A percentile compares a stretch with the other conserved stretches of the same genome.
Evolutionary conservation across 2,888 invertebrate species (phyloP).

Genomic region (Oxycera nigricornis): DNA sequence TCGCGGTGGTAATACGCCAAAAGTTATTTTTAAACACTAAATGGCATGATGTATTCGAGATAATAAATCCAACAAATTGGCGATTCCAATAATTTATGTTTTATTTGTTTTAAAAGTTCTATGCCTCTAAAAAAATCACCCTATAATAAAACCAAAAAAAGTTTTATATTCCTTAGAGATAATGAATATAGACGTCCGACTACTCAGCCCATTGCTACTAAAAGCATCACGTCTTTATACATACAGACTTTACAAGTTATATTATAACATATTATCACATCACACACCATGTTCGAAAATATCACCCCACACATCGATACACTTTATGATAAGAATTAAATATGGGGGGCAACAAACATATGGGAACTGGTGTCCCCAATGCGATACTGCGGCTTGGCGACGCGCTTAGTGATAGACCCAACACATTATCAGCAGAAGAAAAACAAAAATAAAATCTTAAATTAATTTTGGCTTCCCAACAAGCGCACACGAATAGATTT

Average conservation of each 20-base stretch:
- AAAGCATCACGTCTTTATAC: not conserved
- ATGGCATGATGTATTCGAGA: too few relatives aligned
- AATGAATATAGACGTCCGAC: too few relatives aligned
- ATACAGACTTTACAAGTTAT: not conserved
- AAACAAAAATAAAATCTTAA: slow-evolving; percentile 22
- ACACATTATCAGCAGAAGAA: not conserved
- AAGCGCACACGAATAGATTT: not conserved
- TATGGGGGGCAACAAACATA: slow-evolving; percentile 31
- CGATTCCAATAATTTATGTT: not conserved
- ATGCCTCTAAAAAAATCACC: too few relatives aligned
- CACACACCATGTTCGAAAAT: not conserved
- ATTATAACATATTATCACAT: not conserved
- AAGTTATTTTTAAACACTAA: too few relatives aligned
- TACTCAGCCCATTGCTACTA: not conserved
- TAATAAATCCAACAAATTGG: too few relatives aligned
- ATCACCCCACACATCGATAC: not conserved
- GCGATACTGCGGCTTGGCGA: not conserved
- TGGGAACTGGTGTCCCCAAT: slow-evolving; percentile 26
- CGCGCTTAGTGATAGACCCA: slow-evolving; percentile 23
- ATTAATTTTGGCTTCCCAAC: slow-evolving; percentile 14
- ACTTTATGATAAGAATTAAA: not conserved
- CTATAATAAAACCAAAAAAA: too few relatives aligned
- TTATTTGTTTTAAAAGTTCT: not conserved
- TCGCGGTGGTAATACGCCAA: too few relatives aligned
- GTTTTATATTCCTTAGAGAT: too few relatives aligned